Evolutionary conservation across 1,140 invertebrate genomes (phyloP), one percentile per base, ranked within the genome.

Genomic region (Parapsyche elsis): DNA sequence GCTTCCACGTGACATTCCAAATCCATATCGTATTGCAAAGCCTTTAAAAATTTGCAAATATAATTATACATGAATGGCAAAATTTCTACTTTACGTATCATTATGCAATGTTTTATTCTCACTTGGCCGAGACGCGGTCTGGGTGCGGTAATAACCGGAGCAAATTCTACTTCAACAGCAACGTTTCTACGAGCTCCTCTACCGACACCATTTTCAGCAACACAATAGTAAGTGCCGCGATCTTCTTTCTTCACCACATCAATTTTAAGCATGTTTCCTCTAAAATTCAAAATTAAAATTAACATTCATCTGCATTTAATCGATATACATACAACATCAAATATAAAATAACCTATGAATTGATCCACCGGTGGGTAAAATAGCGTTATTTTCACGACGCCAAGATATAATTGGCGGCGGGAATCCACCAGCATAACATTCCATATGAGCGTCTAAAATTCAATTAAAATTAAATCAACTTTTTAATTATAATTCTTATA

Each of bases 1-100:
- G 96, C 96, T 87, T 97, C 95, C 1, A 98, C 93, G 84, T 96
- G 95, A 85, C 96, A 98, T 84, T 97, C 95, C 77, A 98, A 86
- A 85, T 98, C 96, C 94, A 96, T 96, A 83, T 97, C 95, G 84
- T 96, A 97, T 86, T 96, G 95, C 5, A 97, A 86, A 4, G 96
- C 96, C 90, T 98, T 94, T 0, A 57, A 75, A 16, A 49, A 57
- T 59, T 81, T 84, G 81, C 46, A 70, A 71, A 49, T 49, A 23
- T 46, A 2, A 70, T 61, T 9, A 77, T 26, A 57, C 10, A 57
- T 21, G 21, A 7, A 7, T 38, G 30, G 30, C 1, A 38, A 38
- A 7, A 1, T 38, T 38, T 38, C 30, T 38, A 38, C 30, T 7
- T 5, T 4, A 53, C 16, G 49, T 53, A 12, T 7, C 45, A 46